A percentile compares a stretch with the other conserved stretches of the same genome.
These are phyloP conservation scores for Heliconius congener DNA, from an alignment of 1,140 invertebrate species.

Conservation along the genomic window DNA sequence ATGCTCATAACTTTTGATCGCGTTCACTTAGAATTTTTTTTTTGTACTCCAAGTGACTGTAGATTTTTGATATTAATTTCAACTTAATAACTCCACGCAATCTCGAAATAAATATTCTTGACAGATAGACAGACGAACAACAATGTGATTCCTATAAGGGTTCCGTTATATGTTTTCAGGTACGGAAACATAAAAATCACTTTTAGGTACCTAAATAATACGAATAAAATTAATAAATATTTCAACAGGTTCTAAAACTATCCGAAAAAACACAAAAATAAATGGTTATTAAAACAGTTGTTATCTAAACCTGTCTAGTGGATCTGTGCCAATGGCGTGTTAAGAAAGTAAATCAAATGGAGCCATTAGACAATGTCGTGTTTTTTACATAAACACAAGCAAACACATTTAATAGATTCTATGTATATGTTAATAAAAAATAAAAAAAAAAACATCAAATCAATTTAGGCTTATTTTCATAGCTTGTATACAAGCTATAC, in stretches of 20 bases:
- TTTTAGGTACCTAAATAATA: no score
- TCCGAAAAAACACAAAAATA: background rate
- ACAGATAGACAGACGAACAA: no score
- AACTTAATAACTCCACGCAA: no score
- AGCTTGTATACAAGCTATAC: no score
- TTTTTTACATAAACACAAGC: conserved; percentile 18
- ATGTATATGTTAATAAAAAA: background rate
- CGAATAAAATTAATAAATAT: background rate
- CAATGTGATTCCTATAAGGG: no score
- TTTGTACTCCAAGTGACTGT: background rate
- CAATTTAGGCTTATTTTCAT: no score
- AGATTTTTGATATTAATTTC: background rate
- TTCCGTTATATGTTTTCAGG: no score
- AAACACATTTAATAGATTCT: background rate
- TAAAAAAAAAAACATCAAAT: no score
- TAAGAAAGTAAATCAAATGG: conserved; percentile 34
- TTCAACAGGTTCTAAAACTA: background rate
- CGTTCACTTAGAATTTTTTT: no score
- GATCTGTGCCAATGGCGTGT: conserved; percentile 38
- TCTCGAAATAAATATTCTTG: no score
- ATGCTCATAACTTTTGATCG: no score
- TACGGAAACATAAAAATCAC: no score
- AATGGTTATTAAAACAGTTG: conserved; percentile 16
- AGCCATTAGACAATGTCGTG: conserved; percentile 37
- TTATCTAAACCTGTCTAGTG: conserved; percentile 28